A percentile compares a stretch with the other conserved stretches of the same genome.
Evolutionary conservation across 1,140 invertebrate species (phyloP).

Genomic region (Episyrphus balteatus): DNA sequence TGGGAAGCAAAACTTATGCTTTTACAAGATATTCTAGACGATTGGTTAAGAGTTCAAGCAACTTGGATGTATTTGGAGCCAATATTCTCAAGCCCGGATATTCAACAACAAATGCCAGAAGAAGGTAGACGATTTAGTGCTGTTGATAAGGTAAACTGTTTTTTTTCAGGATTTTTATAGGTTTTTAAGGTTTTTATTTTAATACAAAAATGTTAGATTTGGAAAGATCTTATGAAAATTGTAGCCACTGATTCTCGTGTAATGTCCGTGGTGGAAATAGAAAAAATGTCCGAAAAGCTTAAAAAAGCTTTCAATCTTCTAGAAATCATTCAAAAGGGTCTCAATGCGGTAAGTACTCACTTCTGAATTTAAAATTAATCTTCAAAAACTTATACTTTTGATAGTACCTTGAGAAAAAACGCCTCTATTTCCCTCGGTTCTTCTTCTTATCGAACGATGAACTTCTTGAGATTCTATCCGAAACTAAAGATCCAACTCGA

Average conservation of each 20-base stretch:
- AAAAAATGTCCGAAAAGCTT: slow-evolving; percentile 84
- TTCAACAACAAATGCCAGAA: slow-evolving; percentile 91
- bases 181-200: not conserved
- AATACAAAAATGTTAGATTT: slow-evolving; percentile 36
- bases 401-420: slow-evolving; percentile 88
- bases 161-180: not conserved
- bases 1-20: slow-evolving; percentile 70
- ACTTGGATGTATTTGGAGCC: slow-evolving; percentile 98
- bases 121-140: slow-evolving; percentile 76
- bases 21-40: slow-evolving; percentile 85
- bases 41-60: slow-evolving; percentile 91
- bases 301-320: slow-evolving; percentile 79
- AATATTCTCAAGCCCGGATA: slow-evolving; percentile 95
- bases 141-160: slow-evolving; percentile 62
- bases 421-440: slow-evolving; percentile 88
- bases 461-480: slow-evolving; percentile 87
- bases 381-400: not conserved
- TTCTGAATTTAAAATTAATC: not conserved
- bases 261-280: slow-evolving; percentile 75
- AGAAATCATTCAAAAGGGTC: slow-evolving; percentile 81
- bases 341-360: slow-evolving; percentile 50
- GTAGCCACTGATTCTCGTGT: slow-evolving; percentile 69
- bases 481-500: slow-evolving; percentile 90
- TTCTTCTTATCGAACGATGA: slow-evolving; percentile 98
- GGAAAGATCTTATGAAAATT: slow-evolving; percentile 90